phyloP scores from a whole-genome alignment of 2,797 vertebrate genomes.

The Lerista edwardsae region DNA sequence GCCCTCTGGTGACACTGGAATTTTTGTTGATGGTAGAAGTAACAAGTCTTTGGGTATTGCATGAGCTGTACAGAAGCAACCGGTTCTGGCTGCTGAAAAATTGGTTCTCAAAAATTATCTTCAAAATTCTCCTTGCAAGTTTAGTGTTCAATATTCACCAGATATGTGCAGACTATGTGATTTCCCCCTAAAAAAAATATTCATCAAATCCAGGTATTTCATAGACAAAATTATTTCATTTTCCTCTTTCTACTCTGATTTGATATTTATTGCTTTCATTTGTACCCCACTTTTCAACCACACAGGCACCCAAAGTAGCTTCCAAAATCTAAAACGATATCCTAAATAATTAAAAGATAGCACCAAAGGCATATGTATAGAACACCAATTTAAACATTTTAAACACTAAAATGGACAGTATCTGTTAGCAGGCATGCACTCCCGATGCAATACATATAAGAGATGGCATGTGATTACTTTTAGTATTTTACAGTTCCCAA shows the following conservation, averaged over 20 bases:
- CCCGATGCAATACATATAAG: neutral
- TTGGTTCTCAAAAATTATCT: neutral
- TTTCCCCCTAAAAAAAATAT: neutral
- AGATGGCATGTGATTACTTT: neutral
- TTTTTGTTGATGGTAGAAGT: neutral
- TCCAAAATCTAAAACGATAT: too few relatives aligned
- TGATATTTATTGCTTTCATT: neutral
- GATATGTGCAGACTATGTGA: neutral
- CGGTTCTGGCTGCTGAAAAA: neutral
- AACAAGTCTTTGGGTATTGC: neutral
- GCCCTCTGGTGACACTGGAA: slow-evolving; percentile 34
- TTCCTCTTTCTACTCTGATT: neutral
- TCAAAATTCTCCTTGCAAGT: neutral
- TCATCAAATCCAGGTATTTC: neutral
- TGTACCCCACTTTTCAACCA: too few relatives aligned
- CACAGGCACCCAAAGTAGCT: too few relatives aligned
- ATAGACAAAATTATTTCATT: neutral
- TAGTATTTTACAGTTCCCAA: neutral
- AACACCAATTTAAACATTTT: too few relatives aligned
- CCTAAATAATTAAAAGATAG: too few relatives aligned
- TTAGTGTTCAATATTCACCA: neutral
- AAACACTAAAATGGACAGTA: neutral
- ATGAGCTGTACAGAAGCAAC: neutral
- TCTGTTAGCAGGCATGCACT: neutral
- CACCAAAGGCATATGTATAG: too few relatives aligned